Evolutionary conservation across 2,797 vertebrate species (phyloP).

Genomic region (Lepus townsendii): DNA sequence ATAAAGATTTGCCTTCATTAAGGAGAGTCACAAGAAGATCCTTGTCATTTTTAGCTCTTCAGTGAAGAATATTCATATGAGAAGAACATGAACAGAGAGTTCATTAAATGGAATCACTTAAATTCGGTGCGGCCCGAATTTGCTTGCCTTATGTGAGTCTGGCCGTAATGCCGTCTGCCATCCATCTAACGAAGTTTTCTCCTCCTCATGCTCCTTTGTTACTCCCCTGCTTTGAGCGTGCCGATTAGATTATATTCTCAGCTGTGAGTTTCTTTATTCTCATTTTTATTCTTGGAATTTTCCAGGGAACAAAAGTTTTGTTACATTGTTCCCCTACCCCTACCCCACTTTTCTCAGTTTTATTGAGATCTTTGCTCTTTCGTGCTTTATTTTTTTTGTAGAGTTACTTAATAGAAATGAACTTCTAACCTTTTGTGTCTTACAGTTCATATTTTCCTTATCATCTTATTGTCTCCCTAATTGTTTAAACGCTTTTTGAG

Average conservation of each 20-base stretch:
- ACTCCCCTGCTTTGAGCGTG: neutral
- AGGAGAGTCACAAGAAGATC: neutral
- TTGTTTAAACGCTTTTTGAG: constrained; percentile 19
- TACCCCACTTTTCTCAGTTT: neutral
- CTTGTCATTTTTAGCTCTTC: neutral
- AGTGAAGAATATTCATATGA: neutral
- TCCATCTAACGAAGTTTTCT: neutral
- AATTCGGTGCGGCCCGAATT: neutral
- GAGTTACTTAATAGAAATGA: constrained; percentile 52
- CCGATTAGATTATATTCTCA: constrained; percentile 24
- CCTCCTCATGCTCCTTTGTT: neutral
- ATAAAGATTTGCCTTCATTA: neutral
- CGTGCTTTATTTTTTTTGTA: neutral
- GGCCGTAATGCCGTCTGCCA: neutral
- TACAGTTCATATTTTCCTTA: neutral
- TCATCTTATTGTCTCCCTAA: neutral
- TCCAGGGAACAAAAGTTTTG: neutral
- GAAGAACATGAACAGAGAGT: neutral
- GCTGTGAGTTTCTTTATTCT: neutral
- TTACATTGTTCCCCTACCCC: neutral
- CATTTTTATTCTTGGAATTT: constrained; percentile 55
- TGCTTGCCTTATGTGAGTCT: neutral
- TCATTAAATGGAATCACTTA: neutral
- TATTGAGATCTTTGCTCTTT: constrained; percentile 38
- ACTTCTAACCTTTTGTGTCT: constrained; percentile 41